Conservation (phyloP, 1,140 invertebrate species). For the Drosophila lacertosa region DNA sequence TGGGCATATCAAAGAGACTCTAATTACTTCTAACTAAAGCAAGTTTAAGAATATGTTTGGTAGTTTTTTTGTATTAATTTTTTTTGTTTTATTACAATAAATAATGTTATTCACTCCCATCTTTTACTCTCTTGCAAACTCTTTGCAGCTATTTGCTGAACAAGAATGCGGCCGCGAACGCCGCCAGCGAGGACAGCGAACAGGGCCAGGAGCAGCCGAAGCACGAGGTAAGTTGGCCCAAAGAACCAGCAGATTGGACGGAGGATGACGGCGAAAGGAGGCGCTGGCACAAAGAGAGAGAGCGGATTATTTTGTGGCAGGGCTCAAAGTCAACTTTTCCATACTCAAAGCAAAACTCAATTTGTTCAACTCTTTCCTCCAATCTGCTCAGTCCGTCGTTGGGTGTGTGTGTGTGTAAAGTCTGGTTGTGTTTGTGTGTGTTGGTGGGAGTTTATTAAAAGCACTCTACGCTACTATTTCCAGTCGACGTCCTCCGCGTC, state of each 20-base stretch:
- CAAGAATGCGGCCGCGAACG: conserved; percentile 50
- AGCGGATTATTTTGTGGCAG: too few relatives aligned
- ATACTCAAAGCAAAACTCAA: too few relatives aligned
- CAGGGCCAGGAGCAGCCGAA: conserved; percentile 62
- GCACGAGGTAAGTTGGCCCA: conserved; percentile 68
- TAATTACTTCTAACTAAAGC: too few relatives aligned
- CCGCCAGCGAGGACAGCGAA: conserved; percentile 67
- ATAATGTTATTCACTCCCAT: neutral
- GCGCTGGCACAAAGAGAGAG: too few relatives aligned
- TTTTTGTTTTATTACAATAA: too few relatives aligned
- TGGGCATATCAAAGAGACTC: too few relatives aligned
- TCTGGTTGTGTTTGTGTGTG: conserved; percentile 2
- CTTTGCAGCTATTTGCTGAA: conserved; percentile 61
- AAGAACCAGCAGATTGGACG: conserved; percentile 10
- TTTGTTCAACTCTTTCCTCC: conserved; percentile 3
- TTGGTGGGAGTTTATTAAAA: conserved; percentile 5
- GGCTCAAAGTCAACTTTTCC: too few relatives aligned
- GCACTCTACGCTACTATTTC: conserved; percentile 18
- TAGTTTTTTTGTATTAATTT: too few relatives aligned
- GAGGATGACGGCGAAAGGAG: too few relatives aligned
- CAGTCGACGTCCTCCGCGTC: conserved; percentile 20
- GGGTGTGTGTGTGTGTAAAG: neutral
- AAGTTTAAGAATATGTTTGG: too few relatives aligned
- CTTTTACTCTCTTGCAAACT: neutral
- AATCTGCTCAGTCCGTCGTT: conserved; percentile 5